These are phyloP conservation scores for Chrysogorgia sp. DNA, from an alignment of 92 coral and sea anemone genomes.

Conservation along the genomic window DNA sequence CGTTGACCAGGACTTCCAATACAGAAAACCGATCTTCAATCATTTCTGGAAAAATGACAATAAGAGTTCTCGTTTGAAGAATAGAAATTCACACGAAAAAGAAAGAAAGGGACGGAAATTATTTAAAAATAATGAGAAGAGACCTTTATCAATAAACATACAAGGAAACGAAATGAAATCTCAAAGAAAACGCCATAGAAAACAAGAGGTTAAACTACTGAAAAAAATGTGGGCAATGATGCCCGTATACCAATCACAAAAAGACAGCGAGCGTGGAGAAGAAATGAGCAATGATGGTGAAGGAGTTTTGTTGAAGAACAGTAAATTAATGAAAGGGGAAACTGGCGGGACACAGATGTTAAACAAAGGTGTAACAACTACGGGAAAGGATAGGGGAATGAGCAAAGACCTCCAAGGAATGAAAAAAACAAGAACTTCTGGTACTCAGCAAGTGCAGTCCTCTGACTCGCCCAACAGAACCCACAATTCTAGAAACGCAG, in stretches of 20 bases:
- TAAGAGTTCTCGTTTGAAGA: no score
- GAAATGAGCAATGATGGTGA: not conserved
- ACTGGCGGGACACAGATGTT: not conserved
- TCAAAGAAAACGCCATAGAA: conserved; percentile 2
- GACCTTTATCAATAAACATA: not conserved
- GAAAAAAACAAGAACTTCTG: no score
- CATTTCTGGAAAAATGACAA: not conserved
- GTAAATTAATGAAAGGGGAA: not conserved
- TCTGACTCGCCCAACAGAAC: no score
- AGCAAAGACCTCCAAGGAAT: no score
- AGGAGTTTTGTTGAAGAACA: not conserved
- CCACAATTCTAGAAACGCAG: no score
- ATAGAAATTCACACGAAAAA: not conserved
- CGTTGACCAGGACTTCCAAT: conserved; percentile 25
- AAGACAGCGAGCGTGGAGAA: conserved; percentile 14
- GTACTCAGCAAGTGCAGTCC: no score
- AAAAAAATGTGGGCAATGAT: conserved; percentile 37
- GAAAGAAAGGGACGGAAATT: conserved; percentile 14
- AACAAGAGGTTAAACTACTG: conserved; percentile 31
- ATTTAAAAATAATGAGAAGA: conserved; percentile 17
- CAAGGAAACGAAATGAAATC: no score
- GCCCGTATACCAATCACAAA: conserved; percentile 25
- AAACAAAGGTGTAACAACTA: not conserved
- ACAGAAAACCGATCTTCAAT: conserved; percentile 5
- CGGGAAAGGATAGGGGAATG: not conserved